These are phyloP conservation scores for Trachelipus rathkii DNA, from an alignment of 1,140 invertebrate genomes.

Conservation along the genomic window DNA sequence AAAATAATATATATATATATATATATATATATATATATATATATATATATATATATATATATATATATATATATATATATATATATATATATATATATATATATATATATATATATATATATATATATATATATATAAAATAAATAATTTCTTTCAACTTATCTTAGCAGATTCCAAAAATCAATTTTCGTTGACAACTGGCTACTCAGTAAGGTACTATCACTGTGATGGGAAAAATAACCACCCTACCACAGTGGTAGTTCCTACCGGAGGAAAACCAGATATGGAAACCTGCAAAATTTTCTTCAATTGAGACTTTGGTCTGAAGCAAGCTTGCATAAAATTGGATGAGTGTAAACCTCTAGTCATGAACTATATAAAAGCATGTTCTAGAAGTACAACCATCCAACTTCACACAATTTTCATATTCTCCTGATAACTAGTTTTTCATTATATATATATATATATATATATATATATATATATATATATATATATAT, in stretches of 20 bases:
- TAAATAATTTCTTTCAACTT: too few species aligned
- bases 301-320: neutral
- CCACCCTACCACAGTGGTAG: slow-evolving; percentile 36
- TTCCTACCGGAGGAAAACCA: slow-evolving; percentile 30
- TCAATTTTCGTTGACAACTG: neutral
- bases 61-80: too few species aligned
- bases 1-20: too few species aligned
- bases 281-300: neutral
- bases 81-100: too few species aligned
- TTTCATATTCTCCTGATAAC: neutral
- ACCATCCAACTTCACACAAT: slow-evolving; percentile 18
- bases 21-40: too few species aligned
- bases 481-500: slow-evolving; percentile 1
- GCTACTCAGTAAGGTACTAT: slow-evolving; percentile 33
- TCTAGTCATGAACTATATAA: slow-evolving; percentile 27
- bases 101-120: too few species aligned
- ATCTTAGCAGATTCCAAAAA: too few species aligned
- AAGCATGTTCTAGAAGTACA: slow-evolving; percentile 29
- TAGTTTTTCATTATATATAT: slow-evolving; percentile 1
- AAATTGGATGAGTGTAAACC: slow-evolving; percentile 30
- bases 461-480: neutral
- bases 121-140: too few species aligned
- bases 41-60: too few species aligned
- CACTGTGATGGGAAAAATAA: slow-evolving; percentile 31
- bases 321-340: neutral